These are phyloP conservation scores for Zoroaster sp. DNA, from an alignment of 53 echinoderm and acorn worm species.

Conservation along the genomic window DNA sequence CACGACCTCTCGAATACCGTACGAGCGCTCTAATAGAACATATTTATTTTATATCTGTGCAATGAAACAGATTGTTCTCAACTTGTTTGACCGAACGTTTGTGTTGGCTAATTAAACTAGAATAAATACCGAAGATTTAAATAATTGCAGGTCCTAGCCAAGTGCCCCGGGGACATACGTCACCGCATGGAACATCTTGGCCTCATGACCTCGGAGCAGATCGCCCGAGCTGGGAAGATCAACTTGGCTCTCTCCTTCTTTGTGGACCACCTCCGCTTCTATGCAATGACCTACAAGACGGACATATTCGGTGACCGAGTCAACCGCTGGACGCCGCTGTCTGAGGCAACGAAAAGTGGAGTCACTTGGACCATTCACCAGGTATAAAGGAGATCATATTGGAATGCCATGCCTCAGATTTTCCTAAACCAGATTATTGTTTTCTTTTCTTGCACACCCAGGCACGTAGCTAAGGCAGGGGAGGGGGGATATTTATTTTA, in stretches of 20 bases:
- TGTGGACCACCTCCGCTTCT: slow-evolving; percentile 10
- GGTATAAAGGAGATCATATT: background rate
- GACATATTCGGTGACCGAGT: slow-evolving; percentile 18
- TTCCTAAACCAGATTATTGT: no score
- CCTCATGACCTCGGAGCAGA: slow-evolving; percentile 12
- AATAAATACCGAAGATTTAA: background rate
- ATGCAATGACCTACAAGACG: background rate
- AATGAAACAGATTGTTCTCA: no score
- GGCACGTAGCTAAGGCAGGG: no score
- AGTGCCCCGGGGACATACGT: background rate
- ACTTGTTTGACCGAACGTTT: no score
- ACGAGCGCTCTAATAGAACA: no score
- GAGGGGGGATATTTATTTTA: no score
- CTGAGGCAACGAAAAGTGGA: slow-evolving; percentile 5
- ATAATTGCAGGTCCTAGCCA: background rate
- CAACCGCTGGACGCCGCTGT: slow-evolving; percentile 24
- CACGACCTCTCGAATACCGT: background rate
- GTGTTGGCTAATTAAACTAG: no score
- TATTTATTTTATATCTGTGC: no score
- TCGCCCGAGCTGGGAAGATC: background rate
- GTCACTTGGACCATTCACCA: slow-evolving; percentile 31
- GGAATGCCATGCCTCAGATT: no score
- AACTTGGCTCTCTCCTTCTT: background rate
- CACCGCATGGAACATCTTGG: slow-evolving; percentile 21
- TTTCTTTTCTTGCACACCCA: no score